These are phyloP conservation scores for Hyposmocoma kahamanoa DNA, from an alignment of 1,140 invertebrate genomes.

Conservation along the genomic window DNA sequence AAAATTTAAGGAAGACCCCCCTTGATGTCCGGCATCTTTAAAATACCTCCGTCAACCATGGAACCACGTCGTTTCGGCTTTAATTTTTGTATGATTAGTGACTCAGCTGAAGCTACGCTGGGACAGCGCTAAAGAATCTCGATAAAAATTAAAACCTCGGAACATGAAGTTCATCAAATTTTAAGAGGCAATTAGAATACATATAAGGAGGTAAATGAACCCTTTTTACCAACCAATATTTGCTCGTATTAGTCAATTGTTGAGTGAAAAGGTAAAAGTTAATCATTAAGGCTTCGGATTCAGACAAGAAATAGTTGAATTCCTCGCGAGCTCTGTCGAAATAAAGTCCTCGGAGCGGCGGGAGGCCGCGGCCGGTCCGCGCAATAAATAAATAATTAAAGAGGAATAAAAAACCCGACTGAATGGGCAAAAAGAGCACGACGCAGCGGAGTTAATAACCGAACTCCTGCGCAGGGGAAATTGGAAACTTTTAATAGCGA, in stretches of 20 bases:
- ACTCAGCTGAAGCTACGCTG: conserved; percentile 25
- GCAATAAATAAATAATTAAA: conserved; percentile 49
- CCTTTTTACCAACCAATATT: too few species aligned
- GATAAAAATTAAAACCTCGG: conserved; percentile 27
- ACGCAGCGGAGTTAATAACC: conserved; percentile 24
- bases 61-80: conserved; percentile 34
- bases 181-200: conserved; percentile 15
- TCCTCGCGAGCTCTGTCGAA: conserved; percentile 12
- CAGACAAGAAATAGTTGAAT: conserved; percentile 25
- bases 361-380: conserved; percentile 10
- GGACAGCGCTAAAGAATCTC: conserved; percentile 32
- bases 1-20: conserved; percentile 52
- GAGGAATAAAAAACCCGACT: conserved; percentile 7
- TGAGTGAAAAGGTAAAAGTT: conserved; percentile 8
- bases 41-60: conserved; percentile 39
- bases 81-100: conserved; percentile 54
- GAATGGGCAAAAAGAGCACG: conserved; percentile 16
- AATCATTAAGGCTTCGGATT: conserved; percentile 13
- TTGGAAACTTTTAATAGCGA: conserved; percentile 40
- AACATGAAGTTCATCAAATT: conserved; percentile 25
- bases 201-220: conserved; percentile 16
- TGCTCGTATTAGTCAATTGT: too few species aligned
- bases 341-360: conserved; percentile 31
- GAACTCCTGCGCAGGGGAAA: conserved; percentile 26
- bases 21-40: conserved; percentile 44